Conservation (phyloP, 2,113 vertebrate genomes). For the Piprites chloris region DNA sequence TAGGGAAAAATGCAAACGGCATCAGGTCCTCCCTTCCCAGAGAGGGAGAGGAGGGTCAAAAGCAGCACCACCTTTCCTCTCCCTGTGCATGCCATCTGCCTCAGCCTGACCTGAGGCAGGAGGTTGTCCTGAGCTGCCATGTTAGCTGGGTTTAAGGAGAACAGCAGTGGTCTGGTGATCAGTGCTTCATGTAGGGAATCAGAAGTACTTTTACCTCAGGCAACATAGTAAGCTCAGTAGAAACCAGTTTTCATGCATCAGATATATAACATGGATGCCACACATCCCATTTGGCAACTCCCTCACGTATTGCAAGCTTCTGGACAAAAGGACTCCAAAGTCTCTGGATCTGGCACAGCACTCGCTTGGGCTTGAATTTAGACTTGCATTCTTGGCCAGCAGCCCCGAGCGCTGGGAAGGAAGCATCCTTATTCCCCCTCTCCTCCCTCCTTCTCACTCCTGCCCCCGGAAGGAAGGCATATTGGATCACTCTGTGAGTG, state of each 20-base stretch:
- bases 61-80: neutral
- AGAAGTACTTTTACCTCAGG: conserved; percentile 38
- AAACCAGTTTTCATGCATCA: conserved; percentile 33
- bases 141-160: neutral
- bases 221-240: neutral
- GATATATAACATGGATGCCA: conserved; percentile 33
- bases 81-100: neutral
- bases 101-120: neutral
- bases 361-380: neutral
- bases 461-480: neutral
- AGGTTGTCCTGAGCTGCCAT: neutral
- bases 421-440: neutral
- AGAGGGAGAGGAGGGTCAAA: neutral
- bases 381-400: conserved; percentile 20
- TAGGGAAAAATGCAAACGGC: conserved; percentile 5
- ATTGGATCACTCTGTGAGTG: neutral
- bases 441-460: conserved; percentile 21
- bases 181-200: neutral
- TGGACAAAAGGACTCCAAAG: conserved; percentile 58
- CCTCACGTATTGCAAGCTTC: neutral
- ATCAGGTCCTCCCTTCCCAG: neutral
- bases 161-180: neutral
- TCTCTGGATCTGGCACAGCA: conserved; percentile 24
- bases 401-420: neutral
- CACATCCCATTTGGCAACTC: conserved; percentile 50